Evolutionary conservation across 2,888 invertebrate species (phyloP).

Genomic region (Automeris io): DNA sequence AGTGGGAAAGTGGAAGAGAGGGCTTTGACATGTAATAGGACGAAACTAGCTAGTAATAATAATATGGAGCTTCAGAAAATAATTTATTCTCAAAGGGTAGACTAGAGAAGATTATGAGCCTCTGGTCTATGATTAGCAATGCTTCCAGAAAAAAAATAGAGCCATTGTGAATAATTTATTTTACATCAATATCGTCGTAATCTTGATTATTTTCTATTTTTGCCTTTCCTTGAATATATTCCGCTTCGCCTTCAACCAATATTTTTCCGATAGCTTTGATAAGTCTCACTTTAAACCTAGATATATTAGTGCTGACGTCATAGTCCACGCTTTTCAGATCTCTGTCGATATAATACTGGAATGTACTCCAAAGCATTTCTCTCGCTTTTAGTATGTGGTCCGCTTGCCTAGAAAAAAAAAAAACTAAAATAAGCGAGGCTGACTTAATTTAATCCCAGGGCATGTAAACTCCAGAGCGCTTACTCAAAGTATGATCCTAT

Average conservation of each 20-base stretch:
- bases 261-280: constrained; percentile 47
- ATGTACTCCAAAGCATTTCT: constrained; percentile 64
- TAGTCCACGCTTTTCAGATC: constrained; percentile 37
- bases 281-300: constrained; percentile 43
- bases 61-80: too few species aligned
- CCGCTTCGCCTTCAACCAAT: constrained; percentile 43
- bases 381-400: constrained; percentile 52
- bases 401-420: constrained; percentile 69
- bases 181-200: not conserved
- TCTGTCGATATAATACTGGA: constrained; percentile 66
- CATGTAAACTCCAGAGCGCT: too few species aligned
- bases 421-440: not conserved
- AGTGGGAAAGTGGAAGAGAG: too few species aligned
- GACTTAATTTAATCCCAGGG: not conserved
- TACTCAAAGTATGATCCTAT: too few species aligned
- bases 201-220: not conserved
- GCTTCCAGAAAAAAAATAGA: not conserved
- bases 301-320: constrained; percentile 31
- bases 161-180: not conserved
- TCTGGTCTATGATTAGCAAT: too few species aligned
- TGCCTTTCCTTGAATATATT: constrained; percentile 22
- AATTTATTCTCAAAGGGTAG: too few species aligned
- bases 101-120: too few species aligned
- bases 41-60: too few species aligned
- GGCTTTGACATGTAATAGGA: too few species aligned